phyloP scores from a whole-genome alignment of 2,113 vertebrate genomes.

The Todiramphus chloris region DNA sequence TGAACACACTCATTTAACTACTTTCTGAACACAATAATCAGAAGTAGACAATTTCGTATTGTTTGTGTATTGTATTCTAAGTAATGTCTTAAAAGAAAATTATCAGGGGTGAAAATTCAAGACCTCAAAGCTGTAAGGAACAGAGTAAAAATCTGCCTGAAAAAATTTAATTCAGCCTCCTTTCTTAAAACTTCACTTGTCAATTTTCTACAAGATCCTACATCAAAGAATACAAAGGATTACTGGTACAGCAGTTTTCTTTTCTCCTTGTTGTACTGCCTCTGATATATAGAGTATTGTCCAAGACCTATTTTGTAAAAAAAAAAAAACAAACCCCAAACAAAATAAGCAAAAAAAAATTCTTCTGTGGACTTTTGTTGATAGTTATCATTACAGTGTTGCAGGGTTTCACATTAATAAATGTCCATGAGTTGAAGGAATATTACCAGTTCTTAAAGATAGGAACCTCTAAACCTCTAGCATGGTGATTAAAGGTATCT shows the following conservation, averaged over 20 bases:
- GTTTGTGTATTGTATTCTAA: not conserved
- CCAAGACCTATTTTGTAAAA: not conserved
- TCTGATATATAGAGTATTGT: not conserved
- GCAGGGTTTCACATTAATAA: not conserved
- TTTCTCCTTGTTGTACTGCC: not conserved
- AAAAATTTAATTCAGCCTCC: not conserved
- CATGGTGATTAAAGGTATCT: not conserved
- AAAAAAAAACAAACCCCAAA: not conserved
- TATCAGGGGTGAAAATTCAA: not conserved
- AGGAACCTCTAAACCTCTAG: not conserved
- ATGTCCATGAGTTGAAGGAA: not conserved
- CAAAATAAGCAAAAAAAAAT: too few species aligned
- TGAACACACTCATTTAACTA: slow-evolving; percentile 17
- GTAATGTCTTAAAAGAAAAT: not conserved
- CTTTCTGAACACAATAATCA: slow-evolving; percentile 30
- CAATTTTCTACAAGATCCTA: not conserved
- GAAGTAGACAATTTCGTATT: slow-evolving; percentile 32
- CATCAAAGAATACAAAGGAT: not conserved
- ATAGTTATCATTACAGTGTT: not conserved
- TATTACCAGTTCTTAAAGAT: not conserved
- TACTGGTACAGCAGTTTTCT: not conserved
- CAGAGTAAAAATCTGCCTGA: not conserved
- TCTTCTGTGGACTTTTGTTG: not conserved
- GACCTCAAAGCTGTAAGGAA: not conserved
- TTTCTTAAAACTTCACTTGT: not conserved